These are phyloP conservation scores for Redunca redunca DNA, from an alignment of 2,113 vertebrate species.

Conservation along the genomic window DNA sequence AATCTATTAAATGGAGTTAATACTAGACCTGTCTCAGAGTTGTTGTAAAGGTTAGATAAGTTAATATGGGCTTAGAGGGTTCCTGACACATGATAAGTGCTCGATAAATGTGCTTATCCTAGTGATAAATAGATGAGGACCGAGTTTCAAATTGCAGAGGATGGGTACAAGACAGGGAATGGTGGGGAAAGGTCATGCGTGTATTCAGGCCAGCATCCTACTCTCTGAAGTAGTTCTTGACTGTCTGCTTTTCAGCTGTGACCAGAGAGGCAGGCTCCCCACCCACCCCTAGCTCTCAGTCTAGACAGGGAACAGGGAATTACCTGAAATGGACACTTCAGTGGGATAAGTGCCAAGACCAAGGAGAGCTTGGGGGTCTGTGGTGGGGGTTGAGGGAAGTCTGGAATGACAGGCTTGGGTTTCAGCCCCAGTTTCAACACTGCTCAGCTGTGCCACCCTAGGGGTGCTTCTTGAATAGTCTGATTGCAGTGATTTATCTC, in stretches of 20 bases:
- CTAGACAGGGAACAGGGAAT: neutral
- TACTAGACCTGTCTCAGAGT: neutral
- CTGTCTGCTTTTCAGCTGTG: neutral
- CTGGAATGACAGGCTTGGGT: neutral
- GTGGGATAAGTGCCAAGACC: neutral
- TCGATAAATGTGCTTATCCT: neutral
- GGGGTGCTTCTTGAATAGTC: neutral
- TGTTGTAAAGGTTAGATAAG: neutral
- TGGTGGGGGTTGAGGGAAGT: neutral
- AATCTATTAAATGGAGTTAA: neutral
- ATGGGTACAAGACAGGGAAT: neutral
- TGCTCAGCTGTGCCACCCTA: neutral
- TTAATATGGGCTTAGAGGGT: neutral
- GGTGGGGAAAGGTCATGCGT: accelerated
- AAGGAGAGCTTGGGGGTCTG: neutral
- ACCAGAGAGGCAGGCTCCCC: neutral
- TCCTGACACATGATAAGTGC: neutral
- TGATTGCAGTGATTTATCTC: neutral
- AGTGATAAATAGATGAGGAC: neutral
- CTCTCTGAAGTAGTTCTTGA: neutral
- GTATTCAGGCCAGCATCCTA: neutral
- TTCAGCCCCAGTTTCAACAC: neutral
- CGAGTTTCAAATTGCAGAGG: neutral
- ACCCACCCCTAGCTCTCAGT: neutral
- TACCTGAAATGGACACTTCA: neutral